Conservation (phyloP, 2,113 vertebrate species). For the Talpa occidentalis region DNA sequence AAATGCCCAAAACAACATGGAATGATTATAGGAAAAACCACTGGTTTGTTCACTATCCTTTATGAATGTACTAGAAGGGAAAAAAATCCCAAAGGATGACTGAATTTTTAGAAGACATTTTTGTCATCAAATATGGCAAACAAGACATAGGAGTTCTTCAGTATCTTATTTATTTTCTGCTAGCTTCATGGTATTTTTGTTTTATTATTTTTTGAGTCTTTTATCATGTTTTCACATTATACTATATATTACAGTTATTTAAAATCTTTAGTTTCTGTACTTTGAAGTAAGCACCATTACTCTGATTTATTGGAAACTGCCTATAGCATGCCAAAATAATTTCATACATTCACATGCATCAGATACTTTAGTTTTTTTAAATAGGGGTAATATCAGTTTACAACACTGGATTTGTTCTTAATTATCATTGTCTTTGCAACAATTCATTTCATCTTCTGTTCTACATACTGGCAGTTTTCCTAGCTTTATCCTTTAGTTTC, state of each 20-base stretch:
- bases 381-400: no score
- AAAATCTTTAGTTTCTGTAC: background rate
- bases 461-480: background rate
- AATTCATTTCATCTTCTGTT: background rate
- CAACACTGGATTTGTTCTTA: background rate
- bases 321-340: background rate
- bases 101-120: constrained; percentile 4
- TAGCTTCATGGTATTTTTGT: background rate
- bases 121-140: background rate
- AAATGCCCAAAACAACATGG: no score
- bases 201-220: background rate
- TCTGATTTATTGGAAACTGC: background rate
- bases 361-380: background rate
- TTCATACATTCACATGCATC: background rate
- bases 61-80: no score
- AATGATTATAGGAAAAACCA: no score
- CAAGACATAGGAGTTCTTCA: background rate
- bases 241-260: background rate
- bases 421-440: background rate
- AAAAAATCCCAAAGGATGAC: background rate
- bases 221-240: background rate
- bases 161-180: background rate
- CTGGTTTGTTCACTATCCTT: no score
- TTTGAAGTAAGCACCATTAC: background rate
- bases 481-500: background rate